Evolutionary conservation across 1,140 invertebrate species (phyloP).

Genomic region (Orchestia grillus): DNA sequence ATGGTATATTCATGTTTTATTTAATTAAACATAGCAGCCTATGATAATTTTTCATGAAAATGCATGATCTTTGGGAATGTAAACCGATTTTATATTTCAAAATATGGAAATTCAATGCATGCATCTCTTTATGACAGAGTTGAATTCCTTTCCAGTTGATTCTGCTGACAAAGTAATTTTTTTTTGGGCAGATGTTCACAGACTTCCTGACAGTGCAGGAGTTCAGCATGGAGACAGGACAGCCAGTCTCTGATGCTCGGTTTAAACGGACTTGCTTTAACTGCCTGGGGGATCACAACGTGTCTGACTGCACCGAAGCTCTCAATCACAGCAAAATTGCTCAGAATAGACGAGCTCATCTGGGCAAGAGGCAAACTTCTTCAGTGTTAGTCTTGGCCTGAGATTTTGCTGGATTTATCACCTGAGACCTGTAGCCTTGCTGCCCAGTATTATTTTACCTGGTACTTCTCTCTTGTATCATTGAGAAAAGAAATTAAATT

Average conservation of each 20-base stretch:
- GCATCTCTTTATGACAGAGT: too few species aligned
- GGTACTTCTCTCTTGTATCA: neutral
- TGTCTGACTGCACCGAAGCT: conserved; percentile 48
- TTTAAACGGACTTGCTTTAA: conserved; percentile 54
- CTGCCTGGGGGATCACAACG: conserved; percentile 58
- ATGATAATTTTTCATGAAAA: neutral
- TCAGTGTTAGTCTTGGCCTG: neutral
- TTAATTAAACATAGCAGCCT: neutral
- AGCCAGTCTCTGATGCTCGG: neutral
- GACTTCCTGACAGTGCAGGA: conserved; percentile 49
- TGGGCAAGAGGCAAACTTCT: neutral
- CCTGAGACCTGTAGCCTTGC: neutral
- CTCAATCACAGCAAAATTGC: conserved; percentile 51
- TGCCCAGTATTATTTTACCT: neutral
- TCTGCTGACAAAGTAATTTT: too few species aligned
- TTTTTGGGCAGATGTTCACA: conserved; percentile 47
- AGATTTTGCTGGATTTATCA: neutral
- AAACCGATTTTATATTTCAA: neutral
- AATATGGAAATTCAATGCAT: too few species aligned
- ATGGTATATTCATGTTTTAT: neutral
- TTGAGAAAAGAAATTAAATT: neutral
- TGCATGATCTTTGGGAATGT: neutral
- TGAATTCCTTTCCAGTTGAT: too few species aligned
- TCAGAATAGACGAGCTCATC: conserved; percentile 33
- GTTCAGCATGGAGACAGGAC: conserved; percentile 54